Percentiles rank a stretch among this genome's conserved stretches.
Evolutionary conservation across 2,888 invertebrate species (phyloP).

Genomic region (Stenodema calcarata): DNA sequence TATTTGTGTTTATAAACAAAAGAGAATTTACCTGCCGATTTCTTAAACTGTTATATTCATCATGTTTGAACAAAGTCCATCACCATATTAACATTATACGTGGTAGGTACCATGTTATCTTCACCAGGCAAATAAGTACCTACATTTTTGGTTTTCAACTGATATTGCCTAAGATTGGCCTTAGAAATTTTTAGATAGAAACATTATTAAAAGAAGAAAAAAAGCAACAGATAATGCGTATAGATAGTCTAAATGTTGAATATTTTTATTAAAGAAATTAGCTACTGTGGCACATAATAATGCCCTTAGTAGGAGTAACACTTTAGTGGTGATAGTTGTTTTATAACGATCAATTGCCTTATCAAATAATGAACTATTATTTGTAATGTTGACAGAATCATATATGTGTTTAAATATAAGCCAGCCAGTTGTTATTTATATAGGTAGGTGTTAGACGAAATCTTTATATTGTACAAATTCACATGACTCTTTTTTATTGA

Average conservation of each 20-base stretch:
- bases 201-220: background rate
- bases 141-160: background rate
- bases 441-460: too few species aligned
- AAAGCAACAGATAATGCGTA: background rate
- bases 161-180: conserved; percentile 19
- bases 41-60: background rate
- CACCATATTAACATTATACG: background rate
- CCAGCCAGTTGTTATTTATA: background rate
- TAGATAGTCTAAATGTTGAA: conserved; percentile 24
- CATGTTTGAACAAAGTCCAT: background rate
- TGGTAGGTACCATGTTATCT: background rate
- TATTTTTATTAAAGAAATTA: conserved; percentile 29
- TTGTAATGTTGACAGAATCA: conserved; percentile 5
- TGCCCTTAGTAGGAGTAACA: conserved; percentile 14
- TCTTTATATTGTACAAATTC: too few species aligned
- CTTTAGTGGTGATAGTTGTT: conserved; percentile 41
- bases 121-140: background rate
- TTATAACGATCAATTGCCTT: conserved; percentile 44
- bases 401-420: background rate
- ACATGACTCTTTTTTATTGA: too few species aligned
- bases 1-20: background rate
- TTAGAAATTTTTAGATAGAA: conserved; percentile 3
- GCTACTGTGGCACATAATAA: background rate
- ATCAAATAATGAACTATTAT: conserved; percentile 31
- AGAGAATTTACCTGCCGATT: background rate